phyloP scores from a whole-genome alignment of 2,113 vertebrate genomes.

The Egretta garzetta region DNA sequence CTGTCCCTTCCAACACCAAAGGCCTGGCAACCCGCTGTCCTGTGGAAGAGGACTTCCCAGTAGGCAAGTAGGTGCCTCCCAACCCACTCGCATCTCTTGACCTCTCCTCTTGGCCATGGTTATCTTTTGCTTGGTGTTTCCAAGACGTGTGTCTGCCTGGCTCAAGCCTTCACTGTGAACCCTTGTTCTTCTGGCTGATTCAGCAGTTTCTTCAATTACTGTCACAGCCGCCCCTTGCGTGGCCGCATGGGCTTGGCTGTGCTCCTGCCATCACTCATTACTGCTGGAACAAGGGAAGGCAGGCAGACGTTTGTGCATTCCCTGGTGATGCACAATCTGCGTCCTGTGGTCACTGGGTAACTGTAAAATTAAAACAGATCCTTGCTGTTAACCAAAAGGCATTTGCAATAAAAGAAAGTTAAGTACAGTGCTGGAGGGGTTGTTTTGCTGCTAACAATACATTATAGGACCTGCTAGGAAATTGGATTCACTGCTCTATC shows the following conservation, averaged over 20 bases:
- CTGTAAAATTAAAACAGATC: slow-evolving; percentile 46
- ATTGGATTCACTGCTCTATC: not conserved
- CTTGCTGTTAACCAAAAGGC: slow-evolving; percentile 49
- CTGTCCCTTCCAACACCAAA: not conserved
- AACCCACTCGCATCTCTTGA: not conserved
- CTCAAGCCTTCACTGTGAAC: not conserved
- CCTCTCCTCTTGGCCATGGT: not conserved
- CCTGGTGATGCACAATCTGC: slow-evolving; percentile 26
- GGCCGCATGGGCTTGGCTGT: not conserved
- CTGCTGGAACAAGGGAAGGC: not conserved
- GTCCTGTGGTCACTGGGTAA: slow-evolving; percentile 32
- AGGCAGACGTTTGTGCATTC: not conserved
- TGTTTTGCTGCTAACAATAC: not conserved
- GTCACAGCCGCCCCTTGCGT: not conserved
- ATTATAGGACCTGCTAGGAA: not conserved
- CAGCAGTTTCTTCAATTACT: not conserved
- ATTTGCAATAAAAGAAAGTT: slow-evolving; percentile 15
- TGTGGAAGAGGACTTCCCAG: not conserved
- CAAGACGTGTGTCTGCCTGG: not conserved
- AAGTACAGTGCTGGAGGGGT: not conserved
- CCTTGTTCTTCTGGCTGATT: slow-evolving; percentile 7
- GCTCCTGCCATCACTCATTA: not conserved
- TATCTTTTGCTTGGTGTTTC: not conserved
- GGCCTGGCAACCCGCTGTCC: not conserved
- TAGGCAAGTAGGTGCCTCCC: not conserved